Percentiles rank a stretch among this genome's conserved stretches.
phyloP scores from a whole-genome alignment of 2,888 invertebrate species.

The Dolomedes plantarius region DNA sequence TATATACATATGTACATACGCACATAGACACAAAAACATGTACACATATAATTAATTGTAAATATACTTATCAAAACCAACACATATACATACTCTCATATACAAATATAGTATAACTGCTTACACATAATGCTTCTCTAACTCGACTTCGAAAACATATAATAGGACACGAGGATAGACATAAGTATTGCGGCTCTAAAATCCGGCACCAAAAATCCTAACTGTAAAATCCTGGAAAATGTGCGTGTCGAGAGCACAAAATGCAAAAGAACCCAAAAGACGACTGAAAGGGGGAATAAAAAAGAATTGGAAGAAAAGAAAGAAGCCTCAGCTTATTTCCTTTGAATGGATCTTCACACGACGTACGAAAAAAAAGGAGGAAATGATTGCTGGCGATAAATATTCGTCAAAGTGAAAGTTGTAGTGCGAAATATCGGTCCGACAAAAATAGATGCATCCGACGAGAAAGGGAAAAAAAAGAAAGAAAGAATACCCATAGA shows the following conservation, averaged over 20 bases:
- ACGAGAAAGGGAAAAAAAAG: not conserved
- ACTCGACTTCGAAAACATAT: too few relatives aligned
- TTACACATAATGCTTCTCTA: too few relatives aligned
- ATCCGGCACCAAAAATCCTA: not conserved
- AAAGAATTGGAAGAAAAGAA: not conserved
- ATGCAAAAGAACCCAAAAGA: not conserved
- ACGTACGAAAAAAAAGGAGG: not conserved
- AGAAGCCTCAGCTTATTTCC: not conserved
- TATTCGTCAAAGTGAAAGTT: not conserved
- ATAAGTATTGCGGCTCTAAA: too few relatives aligned
- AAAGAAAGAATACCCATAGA: not conserved
- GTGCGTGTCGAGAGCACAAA: not conserved
- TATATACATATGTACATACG: too few relatives aligned
- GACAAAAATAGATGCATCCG: not conserved
- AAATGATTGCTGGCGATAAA: not conserved
- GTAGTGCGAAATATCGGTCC: not conserved
- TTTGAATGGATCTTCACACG: not conserved
- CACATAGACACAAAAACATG: too few relatives aligned
- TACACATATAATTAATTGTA: too few relatives aligned
- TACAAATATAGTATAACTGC: too few relatives aligned
- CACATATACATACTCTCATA: too few relatives aligned
- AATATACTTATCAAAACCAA: too few relatives aligned
- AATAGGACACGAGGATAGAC: too few relatives aligned
- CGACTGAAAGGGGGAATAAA: not conserved
- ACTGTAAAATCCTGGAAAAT: not conserved